Conservation (phyloP, 2,113 vertebrate species). For the Xyliphius kryptos region DNA sequence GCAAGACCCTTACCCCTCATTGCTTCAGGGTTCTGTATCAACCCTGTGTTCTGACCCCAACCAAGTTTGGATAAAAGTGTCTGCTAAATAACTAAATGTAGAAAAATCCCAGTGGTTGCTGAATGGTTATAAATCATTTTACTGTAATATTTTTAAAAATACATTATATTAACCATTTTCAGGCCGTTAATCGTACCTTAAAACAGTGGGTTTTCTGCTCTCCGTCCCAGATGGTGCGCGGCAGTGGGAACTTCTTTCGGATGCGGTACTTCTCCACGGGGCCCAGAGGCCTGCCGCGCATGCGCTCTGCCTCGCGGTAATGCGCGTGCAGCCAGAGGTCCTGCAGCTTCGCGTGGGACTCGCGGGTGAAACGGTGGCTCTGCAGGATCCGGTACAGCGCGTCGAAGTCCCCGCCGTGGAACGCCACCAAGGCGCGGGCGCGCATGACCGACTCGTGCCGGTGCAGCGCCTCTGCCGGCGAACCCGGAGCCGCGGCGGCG, state of each 20-base stretch:
- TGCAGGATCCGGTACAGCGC: constrained; percentile 71
- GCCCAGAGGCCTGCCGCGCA: constrained; percentile 65
- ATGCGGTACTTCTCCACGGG: constrained; percentile 75
- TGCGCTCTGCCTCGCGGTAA: constrained; percentile 70
- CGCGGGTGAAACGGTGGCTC: constrained; percentile 67
- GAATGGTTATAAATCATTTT: too few relatives aligned
- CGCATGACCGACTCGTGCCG: constrained; percentile 72
- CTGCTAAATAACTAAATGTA: too few relatives aligned
- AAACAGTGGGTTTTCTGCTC: constrained; percentile 77
- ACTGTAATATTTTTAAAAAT: too few relatives aligned
- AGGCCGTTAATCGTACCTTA: too few relatives aligned
- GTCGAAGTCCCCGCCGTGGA: constrained; percentile 70
- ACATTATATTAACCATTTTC: too few relatives aligned
- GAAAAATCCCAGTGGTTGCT: too few relatives aligned
- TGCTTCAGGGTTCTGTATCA: too few relatives aligned
- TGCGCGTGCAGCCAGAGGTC: constrained; percentile 74
- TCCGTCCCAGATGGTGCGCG: constrained; percentile 73
- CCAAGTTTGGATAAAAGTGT: too few relatives aligned
- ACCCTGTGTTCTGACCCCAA: too few relatives aligned
- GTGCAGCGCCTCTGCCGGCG: constrained; percentile 62
- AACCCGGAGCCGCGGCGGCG: constrained; percentile 62
- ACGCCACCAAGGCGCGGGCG: constrained; percentile 68
- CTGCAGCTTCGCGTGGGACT: constrained; percentile 71
- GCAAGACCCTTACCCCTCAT: too few relatives aligned
- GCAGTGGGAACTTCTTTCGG: constrained; percentile 75